A percentile compares a stretch with the other conserved stretches of the same genome.
Conservation (phyloP, 2,888 invertebrate species). For the Crocallis elinguaria region DNA sequence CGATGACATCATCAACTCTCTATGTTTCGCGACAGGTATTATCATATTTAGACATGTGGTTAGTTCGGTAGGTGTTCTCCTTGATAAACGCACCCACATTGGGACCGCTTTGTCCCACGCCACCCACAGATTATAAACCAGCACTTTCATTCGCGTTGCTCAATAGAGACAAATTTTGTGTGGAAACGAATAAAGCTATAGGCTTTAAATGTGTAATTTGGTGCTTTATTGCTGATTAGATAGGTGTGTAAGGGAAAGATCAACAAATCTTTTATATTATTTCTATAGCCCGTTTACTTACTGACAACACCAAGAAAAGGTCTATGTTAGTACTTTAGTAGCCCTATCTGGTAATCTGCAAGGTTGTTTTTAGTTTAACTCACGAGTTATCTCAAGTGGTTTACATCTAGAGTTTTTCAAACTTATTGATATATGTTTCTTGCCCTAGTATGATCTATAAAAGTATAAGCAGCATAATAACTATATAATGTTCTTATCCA, state of each 20-base stretch:
- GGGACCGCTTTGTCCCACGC: constrained; percentile 67
- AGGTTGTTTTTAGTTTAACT: constrained; percentile 21
- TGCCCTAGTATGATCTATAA: background rate
- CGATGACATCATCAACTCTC: constrained; percentile 58
- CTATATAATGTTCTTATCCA: too few relatives aligned
- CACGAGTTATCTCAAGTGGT: constrained; percentile 28
- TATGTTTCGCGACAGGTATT: constrained; percentile 44
- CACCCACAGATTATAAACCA: constrained; percentile 62
- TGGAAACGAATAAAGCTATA: constrained; percentile 47
- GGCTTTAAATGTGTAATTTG: constrained; percentile 30
- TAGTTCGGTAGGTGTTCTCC: constrained; percentile 66
- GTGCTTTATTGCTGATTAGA: constrained; percentile 24
- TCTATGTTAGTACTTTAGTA: background rate
- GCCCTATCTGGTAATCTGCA: constrained; percentile 22
- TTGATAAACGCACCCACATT: constrained; percentile 71
- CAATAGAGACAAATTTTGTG: constrained; percentile 59
- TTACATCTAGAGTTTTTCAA: background rate
- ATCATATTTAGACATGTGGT: constrained; percentile 38
- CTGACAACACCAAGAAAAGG: too few relatives aligned
- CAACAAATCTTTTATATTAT: background rate
- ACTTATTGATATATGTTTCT: background rate
- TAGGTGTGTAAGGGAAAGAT: constrained; percentile 1
- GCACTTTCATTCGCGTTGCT: constrained; percentile 75
- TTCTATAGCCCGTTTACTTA: background rate
- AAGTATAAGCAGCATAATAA: too few relatives aligned